Evolutionary conservation across 2,797 vertebrate genomes (phyloP).

Genomic region (Craterocephalus amniculus): DNA sequence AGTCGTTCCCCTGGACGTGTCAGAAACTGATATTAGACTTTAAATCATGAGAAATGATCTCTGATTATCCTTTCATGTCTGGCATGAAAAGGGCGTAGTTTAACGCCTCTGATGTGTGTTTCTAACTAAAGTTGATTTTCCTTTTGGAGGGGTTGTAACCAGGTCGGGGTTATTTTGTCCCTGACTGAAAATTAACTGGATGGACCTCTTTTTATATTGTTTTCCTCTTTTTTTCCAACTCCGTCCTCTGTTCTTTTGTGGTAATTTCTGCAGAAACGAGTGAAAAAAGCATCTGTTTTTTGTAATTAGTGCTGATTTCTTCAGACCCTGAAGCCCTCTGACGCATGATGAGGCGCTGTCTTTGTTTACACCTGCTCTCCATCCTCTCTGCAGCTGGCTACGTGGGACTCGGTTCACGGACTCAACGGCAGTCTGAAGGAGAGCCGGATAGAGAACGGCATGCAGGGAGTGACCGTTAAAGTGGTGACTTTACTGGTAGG

Average conservation of each 20-base stretch:
- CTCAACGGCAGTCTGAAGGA: slow-evolving; percentile 96
- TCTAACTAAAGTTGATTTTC: not conserved
- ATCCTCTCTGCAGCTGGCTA: slow-evolving; percentile 85
- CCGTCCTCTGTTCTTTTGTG: no score
- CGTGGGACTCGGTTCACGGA: slow-evolving; percentile 93
- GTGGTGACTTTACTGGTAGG: slow-evolving; percentile 96
- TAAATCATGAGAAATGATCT: no score
- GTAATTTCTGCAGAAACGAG: not conserved
- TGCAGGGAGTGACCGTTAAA: slow-evolving; percentile 95
- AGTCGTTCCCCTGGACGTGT: no score
- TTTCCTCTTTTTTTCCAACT: no score
- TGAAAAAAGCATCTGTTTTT: not conserved
- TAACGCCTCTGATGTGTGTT: no score
- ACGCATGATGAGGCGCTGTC: not conserved
- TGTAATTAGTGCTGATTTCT: slow-evolving; percentile 14
- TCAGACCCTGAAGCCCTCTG: slow-evolving; percentile 4
- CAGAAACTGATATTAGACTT: no score
- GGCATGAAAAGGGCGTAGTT: no score
- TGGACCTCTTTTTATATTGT: not conserved
- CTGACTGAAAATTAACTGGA: not conserved
- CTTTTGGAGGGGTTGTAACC: slow-evolving; percentile 25
- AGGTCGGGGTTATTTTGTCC: slow-evolving; percentile 20
- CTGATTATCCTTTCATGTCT: no score
- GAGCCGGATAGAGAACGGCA: slow-evolving; percentile 92
- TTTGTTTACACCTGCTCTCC: slow-evolving; percentile 3